Percentiles rank a stretch among this genome's conserved stretches.
Evolutionary conservation across 2,888 invertebrate species (phyloP).

Genomic region (Cephalotes varians): DNA sequence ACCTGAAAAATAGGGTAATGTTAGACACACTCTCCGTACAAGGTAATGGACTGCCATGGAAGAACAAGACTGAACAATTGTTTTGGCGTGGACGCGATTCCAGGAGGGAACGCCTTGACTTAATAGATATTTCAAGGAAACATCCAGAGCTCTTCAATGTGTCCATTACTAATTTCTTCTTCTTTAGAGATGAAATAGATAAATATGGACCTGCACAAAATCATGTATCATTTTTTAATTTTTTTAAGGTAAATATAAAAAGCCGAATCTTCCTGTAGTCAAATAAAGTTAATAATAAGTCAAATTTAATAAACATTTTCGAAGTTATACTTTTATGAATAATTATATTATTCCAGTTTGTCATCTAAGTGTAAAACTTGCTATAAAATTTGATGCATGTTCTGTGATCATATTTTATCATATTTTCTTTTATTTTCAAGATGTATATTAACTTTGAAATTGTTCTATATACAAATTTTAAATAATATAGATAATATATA

Average conservation of each 20-base stretch:
- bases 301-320: not conserved
- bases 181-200: slow-evolving; percentile 94
- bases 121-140: slow-evolving; percentile 92
- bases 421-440: not conserved
- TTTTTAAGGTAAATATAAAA: slow-evolving; percentile 92
- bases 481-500: not conserved
- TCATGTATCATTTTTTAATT: slow-evolving; percentile 96
- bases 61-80: slow-evolving; percentile 90
- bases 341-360: not conserved
- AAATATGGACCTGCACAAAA: slow-evolving; percentile 95
- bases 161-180: slow-evolving; percentile 98
- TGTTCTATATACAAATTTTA: not conserved
- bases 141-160: slow-evolving; percentile 95
- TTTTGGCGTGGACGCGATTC: slow-evolving; percentile 98
- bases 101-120: slow-evolving; percentile 92
- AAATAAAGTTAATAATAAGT: not conserved
- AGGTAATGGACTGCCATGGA: slow-evolving; percentile 91
- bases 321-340: not conserved
- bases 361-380: not conserved
- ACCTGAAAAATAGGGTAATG: slow-evolving; percentile 89
- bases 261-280: not conserved
- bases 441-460: not conserved
- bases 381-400: not conserved
- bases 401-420: not conserved
- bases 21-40: slow-evolving; percentile 97